Evolutionary conservation across 2,888 invertebrate species (phyloP).

Genomic region (Bugula neritina): DNA sequence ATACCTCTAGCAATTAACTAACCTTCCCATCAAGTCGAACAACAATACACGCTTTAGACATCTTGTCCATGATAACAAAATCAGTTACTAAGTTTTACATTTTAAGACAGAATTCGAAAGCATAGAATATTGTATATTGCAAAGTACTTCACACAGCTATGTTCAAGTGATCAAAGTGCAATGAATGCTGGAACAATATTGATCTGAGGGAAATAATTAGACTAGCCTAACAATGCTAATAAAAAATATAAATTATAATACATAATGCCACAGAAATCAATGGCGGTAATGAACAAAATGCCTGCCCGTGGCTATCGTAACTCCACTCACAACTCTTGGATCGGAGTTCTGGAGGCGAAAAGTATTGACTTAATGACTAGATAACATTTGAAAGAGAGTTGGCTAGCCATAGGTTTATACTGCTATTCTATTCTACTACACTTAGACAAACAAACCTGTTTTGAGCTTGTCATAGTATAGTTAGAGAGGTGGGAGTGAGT

Average conservation of each 20-base stretch:
- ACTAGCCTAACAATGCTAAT: not conserved
- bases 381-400: too few relatives aligned
- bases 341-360: not conserved
- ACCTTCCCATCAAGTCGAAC: conserved; percentile 20
- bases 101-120: too few relatives aligned
- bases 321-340: not conserved
- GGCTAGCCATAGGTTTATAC: too few relatives aligned
- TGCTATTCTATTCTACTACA: too few relatives aligned
- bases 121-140: too few relatives aligned
- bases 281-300: not conserved
- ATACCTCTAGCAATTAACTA: not conserved
- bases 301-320: not conserved
- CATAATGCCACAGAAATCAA: not conserved
- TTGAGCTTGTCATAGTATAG: too few relatives aligned
- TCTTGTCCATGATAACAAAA: not conserved
- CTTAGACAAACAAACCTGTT: too few relatives aligned
- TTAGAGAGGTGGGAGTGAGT: too few relatives aligned
- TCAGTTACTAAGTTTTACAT: too few relatives aligned
- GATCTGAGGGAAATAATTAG: not conserved
- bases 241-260: not conserved
- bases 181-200: not conserved
- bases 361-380: not conserved
- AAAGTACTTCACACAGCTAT: too few relatives aligned
- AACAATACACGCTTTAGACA: conserved; percentile 10
- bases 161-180: not conserved